phyloP scores from a whole-genome alignment of 2,888 invertebrate species.

The Philereme vetulata region DNA sequence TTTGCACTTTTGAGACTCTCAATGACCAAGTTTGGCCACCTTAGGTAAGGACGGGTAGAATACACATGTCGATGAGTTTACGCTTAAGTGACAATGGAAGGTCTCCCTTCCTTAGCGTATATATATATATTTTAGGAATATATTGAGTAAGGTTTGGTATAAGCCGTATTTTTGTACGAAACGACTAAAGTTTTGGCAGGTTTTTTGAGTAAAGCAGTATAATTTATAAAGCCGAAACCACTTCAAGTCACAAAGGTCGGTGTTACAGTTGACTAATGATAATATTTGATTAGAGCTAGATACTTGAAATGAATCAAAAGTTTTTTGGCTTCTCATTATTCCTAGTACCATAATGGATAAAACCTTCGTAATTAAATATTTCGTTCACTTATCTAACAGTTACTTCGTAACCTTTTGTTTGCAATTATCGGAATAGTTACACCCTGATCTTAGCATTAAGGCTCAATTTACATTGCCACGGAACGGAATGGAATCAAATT shows the following conservation, averaged over 20 bases:
- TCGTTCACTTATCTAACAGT: background rate
- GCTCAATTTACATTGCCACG: too few relatives aligned
- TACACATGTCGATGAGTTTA: too few relatives aligned
- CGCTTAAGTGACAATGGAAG: too few relatives aligned
- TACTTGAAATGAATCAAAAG: conserved; percentile 23
- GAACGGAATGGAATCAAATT: too few relatives aligned
- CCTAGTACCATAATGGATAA: background rate
- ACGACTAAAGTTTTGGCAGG: conserved; percentile 69
- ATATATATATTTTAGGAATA: too few relatives aligned
- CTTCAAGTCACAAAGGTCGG: conserved; percentile 60
- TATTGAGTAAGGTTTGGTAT: conserved; percentile 35
- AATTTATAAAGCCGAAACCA: conserved; percentile 77
- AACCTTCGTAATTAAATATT: background rate
- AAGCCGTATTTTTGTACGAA: conserved; percentile 61
- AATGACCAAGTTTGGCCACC: too few relatives aligned
- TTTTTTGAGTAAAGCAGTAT: conserved; percentile 59
- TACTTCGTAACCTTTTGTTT: background rate
- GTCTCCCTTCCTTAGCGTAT: too few relatives aligned
- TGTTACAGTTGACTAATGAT: conserved; percentile 68
- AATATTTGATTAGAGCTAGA: conserved; percentile 41
- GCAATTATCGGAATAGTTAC: too few relatives aligned
- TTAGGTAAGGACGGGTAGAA: too few relatives aligned
- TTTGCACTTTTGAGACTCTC: too few relatives aligned
- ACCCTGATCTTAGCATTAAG: too few relatives aligned
- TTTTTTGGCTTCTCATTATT: conserved; percentile 16